phyloP scores from a whole-genome alignment of 2,797 vertebrate species.

The Manis crassicaudata region DNA sequence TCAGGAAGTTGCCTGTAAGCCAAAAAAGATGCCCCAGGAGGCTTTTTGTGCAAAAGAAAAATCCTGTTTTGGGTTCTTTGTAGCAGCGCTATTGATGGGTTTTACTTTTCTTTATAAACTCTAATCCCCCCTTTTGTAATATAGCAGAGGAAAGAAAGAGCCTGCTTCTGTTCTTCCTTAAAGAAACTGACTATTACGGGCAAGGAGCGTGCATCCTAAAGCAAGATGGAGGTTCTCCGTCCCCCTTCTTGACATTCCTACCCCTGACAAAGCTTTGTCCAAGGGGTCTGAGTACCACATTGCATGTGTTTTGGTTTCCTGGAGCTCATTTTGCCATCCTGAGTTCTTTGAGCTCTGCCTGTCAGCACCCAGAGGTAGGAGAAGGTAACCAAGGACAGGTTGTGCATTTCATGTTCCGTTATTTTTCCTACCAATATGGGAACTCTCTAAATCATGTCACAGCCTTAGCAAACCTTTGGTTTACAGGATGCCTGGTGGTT shows the following conservation, averaged over 20 bases:
- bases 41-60: slow-evolving; percentile 37
- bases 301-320: neutral
- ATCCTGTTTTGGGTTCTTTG: neutral
- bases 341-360: neutral
- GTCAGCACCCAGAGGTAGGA: neutral
- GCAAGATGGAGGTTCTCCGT: rapidly evolving
- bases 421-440: slow-evolving; percentile 9
- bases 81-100: neutral
- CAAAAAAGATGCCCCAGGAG: slow-evolving; percentile 43
- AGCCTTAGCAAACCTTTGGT: slow-evolving; percentile 17
- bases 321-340: neutral
- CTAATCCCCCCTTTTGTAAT: neutral
- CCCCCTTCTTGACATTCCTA: neutral
- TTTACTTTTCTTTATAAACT: neutral
- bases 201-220: rapidly evolving
- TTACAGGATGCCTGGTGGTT: slow-evolving; percentile 37
- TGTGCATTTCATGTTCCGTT: slow-evolving; percentile 1
- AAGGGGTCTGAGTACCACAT: neutral
- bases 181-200: rapidly evolving
- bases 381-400: neutral
- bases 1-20: neutral
- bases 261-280: neutral
- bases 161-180: neutral
- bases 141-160: slow-evolving; percentile 4
- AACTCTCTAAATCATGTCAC: slow-evolving; percentile 54